Conservation (phyloP, 2,797 vertebrate species). For the Simalia tracyae region DNA sequence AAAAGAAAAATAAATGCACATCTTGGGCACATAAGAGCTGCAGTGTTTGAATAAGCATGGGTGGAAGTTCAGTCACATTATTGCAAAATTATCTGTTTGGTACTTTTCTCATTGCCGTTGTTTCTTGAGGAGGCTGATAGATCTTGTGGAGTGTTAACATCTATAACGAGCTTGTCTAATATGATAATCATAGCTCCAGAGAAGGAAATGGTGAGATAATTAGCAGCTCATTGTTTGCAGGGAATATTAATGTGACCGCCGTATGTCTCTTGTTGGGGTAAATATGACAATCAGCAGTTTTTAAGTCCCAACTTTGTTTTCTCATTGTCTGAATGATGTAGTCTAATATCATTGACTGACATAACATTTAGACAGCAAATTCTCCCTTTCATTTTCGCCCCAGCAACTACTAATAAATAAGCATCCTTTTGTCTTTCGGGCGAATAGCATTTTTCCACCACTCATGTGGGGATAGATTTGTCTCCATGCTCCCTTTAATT, state of each 20-base stretch:
- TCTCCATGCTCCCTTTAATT: background rate
- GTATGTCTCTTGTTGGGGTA: slow-evolving; percentile 23
- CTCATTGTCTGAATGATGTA: slow-evolving; percentile 14
- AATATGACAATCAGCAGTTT: slow-evolving; percentile 47
- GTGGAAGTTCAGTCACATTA: slow-evolving; percentile 7
- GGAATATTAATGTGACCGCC: slow-evolving; percentile 46
- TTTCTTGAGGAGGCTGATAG: slow-evolving; percentile 45
- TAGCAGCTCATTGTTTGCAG: slow-evolving; percentile 41
- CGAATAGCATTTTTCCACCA: background rate
- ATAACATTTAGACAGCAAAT: slow-evolving; percentile 10
- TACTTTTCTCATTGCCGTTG: slow-evolving; percentile 45
- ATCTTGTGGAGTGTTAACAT: slow-evolving; percentile 44
- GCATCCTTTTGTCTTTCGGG: background rate
- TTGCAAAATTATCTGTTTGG: slow-evolving; percentile 31
- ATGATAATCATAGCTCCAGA: slow-evolving; percentile 48
- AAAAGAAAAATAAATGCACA: background rate
- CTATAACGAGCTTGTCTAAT: slow-evolving; percentile 57
- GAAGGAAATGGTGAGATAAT: slow-evolving; percentile 41
- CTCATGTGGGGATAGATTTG: background rate
- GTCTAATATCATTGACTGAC: slow-evolving; percentile 2
- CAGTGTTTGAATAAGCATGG: slow-evolving; percentile 14
- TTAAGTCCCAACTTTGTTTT: background rate
- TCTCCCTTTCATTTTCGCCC: slow-evolving; percentile 22
- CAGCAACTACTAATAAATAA: background rate
- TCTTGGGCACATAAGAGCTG: background rate